Evolutionary conservation across 2,113 vertebrate genomes (phyloP).

Genomic region (Salvelinus namaycush): DNA sequence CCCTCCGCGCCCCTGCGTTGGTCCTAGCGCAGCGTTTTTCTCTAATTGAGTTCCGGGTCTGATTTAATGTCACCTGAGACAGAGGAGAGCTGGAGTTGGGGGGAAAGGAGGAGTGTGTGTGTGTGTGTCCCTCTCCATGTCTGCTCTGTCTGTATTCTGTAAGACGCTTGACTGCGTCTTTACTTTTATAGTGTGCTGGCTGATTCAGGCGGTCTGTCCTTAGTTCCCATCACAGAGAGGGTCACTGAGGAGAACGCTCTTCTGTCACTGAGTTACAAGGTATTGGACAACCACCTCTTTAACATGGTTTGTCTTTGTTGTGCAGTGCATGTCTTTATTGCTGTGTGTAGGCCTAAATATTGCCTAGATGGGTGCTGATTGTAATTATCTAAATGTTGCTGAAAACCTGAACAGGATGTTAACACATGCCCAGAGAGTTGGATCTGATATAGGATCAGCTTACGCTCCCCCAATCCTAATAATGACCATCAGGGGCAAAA

Average conservation of each 20-base stretch:
- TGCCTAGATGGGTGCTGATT: no score
- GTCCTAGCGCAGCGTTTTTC: slow-evolving; percentile 41
- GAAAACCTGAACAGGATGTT: not conserved
- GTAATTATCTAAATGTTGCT: not conserved
- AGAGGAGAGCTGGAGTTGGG: not conserved
- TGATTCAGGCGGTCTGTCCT: not conserved
- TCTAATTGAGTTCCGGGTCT: slow-evolving; percentile 52
- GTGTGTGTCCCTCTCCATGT: not conserved
- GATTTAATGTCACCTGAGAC: slow-evolving; percentile 49
- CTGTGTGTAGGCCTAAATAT: no score
- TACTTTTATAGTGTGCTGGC: not conserved
- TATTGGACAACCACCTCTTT: no score
- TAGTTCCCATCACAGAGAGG: not conserved
- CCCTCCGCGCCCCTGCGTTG: slow-evolving; percentile 11
- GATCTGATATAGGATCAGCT: not conserved
- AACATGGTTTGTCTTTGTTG: no score
- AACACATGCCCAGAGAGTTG: not conserved
- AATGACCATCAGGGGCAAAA: not conserved
- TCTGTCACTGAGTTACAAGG: no score
- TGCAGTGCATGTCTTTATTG: no score
- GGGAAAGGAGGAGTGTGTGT: not conserved
- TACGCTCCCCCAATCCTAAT: not conserved
- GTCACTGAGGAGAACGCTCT: no score
- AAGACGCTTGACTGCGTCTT: not conserved
- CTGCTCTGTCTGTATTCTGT: not conserved